Conservation (phyloP, 2,888 invertebrate genomes). For the Nebria brevicollis region DNA sequence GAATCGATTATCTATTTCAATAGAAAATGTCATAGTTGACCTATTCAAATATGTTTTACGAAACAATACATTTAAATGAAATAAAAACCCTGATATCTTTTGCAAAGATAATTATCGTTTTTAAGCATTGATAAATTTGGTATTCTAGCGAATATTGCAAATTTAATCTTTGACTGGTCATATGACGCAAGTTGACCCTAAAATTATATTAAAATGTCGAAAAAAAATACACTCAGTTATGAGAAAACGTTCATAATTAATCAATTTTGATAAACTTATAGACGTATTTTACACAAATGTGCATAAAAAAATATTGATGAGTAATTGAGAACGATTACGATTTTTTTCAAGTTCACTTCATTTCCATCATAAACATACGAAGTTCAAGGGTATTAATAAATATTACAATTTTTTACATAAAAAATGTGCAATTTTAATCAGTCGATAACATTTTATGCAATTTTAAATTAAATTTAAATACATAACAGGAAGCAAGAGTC, state of each 20-base stretch:
- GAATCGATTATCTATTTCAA: too few relatives aligned
- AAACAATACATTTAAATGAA: too few relatives aligned
- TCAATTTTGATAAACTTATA: background rate
- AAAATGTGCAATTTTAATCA: background rate
- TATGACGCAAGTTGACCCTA: background rate
- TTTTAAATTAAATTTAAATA: background rate
- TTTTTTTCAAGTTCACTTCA: background rate
- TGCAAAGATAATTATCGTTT: background rate
- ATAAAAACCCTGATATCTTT: background rate
- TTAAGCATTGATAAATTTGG: background rate
- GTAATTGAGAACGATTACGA: background rate
- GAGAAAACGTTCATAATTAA: background rate
- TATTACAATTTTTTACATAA: background rate
- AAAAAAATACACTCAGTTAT: background rate
- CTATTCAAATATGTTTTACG: too few relatives aligned
- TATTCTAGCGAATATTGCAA: background rate
- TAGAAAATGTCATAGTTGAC: too few relatives aligned
- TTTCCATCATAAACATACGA: background rate
- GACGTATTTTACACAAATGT: background rate
- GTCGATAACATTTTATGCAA: background rate
- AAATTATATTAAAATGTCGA: background rate
- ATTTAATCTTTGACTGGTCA: background rate
- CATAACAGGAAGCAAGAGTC: background rate
- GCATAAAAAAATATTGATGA: constrained; percentile 1
- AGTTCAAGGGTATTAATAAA: background rate